A percentile compares a stretch with the other conserved stretches of the same genome.
phyloP scores from a whole-genome alignment of 2,797 vertebrate genomes.

The Bucorvus abyssinicus region DNA sequence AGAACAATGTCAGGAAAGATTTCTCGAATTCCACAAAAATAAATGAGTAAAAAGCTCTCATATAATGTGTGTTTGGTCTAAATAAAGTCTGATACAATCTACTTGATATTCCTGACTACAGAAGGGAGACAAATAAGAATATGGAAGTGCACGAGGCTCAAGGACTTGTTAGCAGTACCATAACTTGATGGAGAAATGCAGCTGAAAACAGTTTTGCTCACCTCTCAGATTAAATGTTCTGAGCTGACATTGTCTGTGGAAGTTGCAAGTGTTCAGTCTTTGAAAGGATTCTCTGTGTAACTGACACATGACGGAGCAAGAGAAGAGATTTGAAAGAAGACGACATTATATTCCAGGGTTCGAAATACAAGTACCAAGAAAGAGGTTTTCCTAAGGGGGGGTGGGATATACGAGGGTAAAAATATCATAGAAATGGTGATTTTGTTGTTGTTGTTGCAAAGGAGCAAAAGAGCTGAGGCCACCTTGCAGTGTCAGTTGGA shows the following conservation, averaged over 20 bases:
- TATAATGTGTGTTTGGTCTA: background rate
- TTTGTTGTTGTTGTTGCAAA: background rate
- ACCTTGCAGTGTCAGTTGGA: background rate
- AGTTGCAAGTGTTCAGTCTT: background rate
- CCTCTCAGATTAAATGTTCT: background rate
- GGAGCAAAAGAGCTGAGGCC: background rate
- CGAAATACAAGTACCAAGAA: background rate
- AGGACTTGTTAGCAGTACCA: background rate
- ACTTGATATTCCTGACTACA: background rate
- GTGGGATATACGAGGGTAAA: background rate
- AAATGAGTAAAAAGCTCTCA: background rate
- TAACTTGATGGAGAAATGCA: background rate
- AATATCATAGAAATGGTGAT: background rate
- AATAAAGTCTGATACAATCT: background rate
- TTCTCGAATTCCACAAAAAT: background rate
- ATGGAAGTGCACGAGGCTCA: background rate
- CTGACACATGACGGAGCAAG: background rate
- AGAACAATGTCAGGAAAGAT: background rate
- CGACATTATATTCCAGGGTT: background rate
- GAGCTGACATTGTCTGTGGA: background rate
- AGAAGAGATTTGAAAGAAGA: background rate
- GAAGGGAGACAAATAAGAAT: background rate
- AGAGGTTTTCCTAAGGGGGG: background rate
- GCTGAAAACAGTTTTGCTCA: background rate
- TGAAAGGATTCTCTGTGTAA: background rate